Percentiles rank a stretch among this genome's conserved stretches.
Evolutionary conservation across 1,140 invertebrate genomes (phyloP).

Genomic region (Dendrolimus kikuchii): DNA sequence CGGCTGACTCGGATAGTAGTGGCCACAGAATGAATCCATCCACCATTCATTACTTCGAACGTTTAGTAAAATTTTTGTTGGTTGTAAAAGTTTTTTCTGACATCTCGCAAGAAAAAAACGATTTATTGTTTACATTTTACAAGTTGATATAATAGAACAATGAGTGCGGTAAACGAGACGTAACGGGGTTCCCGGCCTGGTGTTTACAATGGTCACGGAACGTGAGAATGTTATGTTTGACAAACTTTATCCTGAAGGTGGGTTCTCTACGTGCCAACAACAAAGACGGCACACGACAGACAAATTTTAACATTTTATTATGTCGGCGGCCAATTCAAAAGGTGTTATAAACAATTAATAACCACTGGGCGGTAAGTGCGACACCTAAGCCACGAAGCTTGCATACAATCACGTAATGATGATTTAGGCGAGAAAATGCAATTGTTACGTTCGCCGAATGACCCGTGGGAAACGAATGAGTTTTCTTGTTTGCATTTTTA

Average conservation of each 20-base stretch:
- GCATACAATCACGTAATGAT: slow-evolving; percentile 62
- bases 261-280: slow-evolving; percentile 51
- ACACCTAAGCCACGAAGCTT: slow-evolving; percentile 48
- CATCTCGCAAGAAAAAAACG: too few relatives aligned
- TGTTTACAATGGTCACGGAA: slow-evolving; percentile 61
- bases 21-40: slow-evolving; percentile 26
- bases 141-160: slow-evolving; percentile 57
- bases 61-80: slow-evolving; percentile 24
- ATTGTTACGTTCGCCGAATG: slow-evolving; percentile 44
- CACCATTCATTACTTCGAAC: slow-evolving; percentile 40
- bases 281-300: slow-evolving; percentile 47
- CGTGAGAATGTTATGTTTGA: slow-evolving; percentile 64
- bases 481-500: background rate
- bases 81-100: slow-evolving; percentile 16
- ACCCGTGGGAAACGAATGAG: slow-evolving; percentile 45
- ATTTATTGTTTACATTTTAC: slow-evolving; percentile 61
- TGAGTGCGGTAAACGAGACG: slow-evolving; percentile 54
- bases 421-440: slow-evolving; percentile 48
- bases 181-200: slow-evolving; percentile 50
- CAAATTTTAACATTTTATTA: slow-evolving; percentile 37
- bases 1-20: slow-evolving; percentile 17
- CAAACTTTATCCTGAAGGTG: slow-evolving; percentile 44
- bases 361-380: slow-evolving; percentile 35
- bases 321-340: slow-evolving; percentile 49
- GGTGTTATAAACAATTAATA: slow-evolving; percentile 54